Evolutionary conservation across 2,113 vertebrate genomes (phyloP).

Genomic region (Proterorhinus semilunaris): DNA sequence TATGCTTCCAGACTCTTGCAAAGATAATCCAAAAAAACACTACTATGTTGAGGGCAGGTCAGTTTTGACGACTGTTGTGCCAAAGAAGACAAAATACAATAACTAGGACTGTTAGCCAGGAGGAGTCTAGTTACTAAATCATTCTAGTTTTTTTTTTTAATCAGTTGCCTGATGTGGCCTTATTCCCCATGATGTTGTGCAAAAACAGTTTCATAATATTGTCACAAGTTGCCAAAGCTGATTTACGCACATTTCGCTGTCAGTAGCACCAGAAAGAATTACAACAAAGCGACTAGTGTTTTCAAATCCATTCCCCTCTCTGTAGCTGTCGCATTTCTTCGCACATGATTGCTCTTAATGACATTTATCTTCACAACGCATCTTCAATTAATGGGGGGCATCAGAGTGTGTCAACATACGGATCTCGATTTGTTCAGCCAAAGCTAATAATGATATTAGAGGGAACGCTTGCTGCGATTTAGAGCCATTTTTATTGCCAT

Average conservation of each 20-base stretch:
- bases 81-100: background rate
- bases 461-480: background rate
- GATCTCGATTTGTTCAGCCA: slow-evolving; percentile 3
- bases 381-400: slow-evolving; percentile 8
- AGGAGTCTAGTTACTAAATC: background rate
- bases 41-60: background rate
- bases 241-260: background rate
- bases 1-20: background rate
- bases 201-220: slow-evolving; percentile 5
- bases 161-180: background rate
- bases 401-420: background rate
- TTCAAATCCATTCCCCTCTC: slow-evolving; percentile 3
- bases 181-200: background rate
- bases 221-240: background rate
- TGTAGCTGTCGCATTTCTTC: background rate
- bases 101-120: background rate
- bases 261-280: slow-evolving; percentile 2
- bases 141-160: slow-evolving; percentile 6
- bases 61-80: background rate
- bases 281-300: background rate
- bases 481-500: slow-evolving; percentile 20
- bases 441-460: slow-evolving; percentile 8
- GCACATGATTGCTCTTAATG: background rate
- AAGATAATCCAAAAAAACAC: slow-evolving; percentile 3
- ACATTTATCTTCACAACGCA: background rate